Evolutionary conservation across 1,140 invertebrate genomes (phyloP).

Genomic region (Ridgeia piscesae): DNA sequence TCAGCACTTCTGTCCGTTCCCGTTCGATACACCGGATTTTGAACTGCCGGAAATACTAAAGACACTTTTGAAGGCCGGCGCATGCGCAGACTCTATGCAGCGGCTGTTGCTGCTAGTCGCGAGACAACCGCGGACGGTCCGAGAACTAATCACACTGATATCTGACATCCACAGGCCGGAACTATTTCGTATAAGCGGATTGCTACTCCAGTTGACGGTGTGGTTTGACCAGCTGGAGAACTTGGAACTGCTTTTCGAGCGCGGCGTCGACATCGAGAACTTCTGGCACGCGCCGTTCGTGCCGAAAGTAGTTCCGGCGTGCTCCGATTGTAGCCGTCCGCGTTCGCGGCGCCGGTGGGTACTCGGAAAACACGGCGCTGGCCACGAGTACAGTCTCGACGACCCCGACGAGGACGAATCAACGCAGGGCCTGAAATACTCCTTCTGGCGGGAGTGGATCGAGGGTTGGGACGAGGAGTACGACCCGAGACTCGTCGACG

Average conservation of each 20-base stretch:
- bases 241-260: slow-evolving; percentile 10
- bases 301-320: slow-evolving; percentile 15
- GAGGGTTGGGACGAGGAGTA: background rate
- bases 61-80: slow-evolving; percentile 12
- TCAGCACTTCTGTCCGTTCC: slow-evolving; percentile 21
- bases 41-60: background rate
- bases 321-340: slow-evolving; percentile 1
- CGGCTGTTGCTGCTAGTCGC: slow-evolving; percentile 11
- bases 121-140: slow-evolving; percentile 1
- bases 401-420: slow-evolving; percentile 2
- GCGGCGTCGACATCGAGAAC: slow-evolving; percentile 17
- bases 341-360: background rate
- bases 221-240: slow-evolving; percentile 19
- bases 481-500: background rate
- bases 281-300: slow-evolving; percentile 19
- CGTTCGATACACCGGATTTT: slow-evolving; percentile 6
- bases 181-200: slow-evolving; percentile 11
- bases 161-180: background rate
- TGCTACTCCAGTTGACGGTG: slow-evolving; percentile 19
- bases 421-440: slow-evolving; percentile 11
- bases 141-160: slow-evolving; percentile 8
- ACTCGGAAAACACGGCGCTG: background rate
- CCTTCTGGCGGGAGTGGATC: background rate
- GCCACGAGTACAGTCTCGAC: background rate
- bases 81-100: slow-evolving; percentile 6